A percentile compares a stretch with the other conserved stretches of the same genome.
phyloP scores from a whole-genome alignment of 2,113 vertebrate genomes.

The Poeciliopsis occidentalis region DNA sequence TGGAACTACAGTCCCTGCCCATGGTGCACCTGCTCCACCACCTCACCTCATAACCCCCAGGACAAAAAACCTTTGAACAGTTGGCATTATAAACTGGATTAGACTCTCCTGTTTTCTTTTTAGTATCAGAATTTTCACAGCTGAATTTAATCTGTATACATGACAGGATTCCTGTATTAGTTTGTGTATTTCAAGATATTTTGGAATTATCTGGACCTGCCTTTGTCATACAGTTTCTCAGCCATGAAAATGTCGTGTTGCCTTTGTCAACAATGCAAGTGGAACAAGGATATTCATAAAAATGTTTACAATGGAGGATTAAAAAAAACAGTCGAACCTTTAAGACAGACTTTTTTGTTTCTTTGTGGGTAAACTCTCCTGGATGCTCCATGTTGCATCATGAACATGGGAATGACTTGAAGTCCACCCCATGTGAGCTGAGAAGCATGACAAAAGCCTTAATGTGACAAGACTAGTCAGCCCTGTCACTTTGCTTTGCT shows the following conservation, averaged over 20 bases:
- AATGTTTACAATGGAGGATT: background rate
- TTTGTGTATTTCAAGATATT: too few relatives aligned
- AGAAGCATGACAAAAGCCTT: conserved; percentile 22
- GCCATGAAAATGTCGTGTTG: too few relatives aligned
- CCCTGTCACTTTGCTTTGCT: conserved; percentile 41
- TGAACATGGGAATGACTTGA: conserved; percentile 22
- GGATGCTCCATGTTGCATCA: conserved; percentile 15
- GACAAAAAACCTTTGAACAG: too few relatives aligned
- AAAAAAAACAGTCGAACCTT: too few relatives aligned
- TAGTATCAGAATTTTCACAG: background rate
- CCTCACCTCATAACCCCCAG: too few relatives aligned
- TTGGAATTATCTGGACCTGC: too few relatives aligned
- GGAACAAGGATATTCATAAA: background rate
- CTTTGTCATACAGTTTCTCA: too few relatives aligned
- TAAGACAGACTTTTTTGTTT: background rate
- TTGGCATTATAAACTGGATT: too few relatives aligned
- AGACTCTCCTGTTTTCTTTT: background rate
- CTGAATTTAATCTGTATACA: background rate
- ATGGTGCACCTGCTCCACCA: too few relatives aligned
- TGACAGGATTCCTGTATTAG: background rate
- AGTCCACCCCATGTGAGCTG: conserved; percentile 10
- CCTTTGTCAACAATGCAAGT: background rate
- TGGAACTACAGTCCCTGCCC: too few relatives aligned
- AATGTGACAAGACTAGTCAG: conserved; percentile 34
- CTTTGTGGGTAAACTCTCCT: background rate